Conservation (phyloP, 2,888 invertebrate species). For the Tubulanus polymorphus region DNA sequence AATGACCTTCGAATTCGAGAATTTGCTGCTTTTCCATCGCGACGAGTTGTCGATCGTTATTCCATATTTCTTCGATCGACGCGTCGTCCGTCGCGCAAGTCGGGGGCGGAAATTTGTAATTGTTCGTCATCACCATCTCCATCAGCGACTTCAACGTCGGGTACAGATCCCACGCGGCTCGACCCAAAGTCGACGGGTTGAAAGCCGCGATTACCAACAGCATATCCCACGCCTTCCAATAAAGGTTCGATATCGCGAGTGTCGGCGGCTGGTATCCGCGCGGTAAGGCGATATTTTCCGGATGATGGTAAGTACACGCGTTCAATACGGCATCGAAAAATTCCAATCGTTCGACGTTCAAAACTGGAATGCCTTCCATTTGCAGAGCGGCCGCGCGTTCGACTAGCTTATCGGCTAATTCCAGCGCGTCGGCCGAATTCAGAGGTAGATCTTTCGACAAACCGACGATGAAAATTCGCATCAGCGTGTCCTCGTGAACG, state of each 20-base stretch:
- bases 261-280: constrained; percentile 80
- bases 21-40: constrained; percentile 71
- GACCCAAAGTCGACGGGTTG: constrained; percentile 75
- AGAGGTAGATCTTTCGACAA: constrained; percentile 67
- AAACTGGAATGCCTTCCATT: constrained; percentile 59
- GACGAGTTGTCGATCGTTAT: constrained; percentile 42
- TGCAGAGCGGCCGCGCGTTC: constrained; percentile 78
- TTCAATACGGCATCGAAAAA: constrained; percentile 86
- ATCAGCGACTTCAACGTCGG: constrained; percentile 85
- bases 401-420: constrained; percentile 79
- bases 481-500: constrained; percentile 74
- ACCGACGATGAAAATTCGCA: constrained; percentile 79
- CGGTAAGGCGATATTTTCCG: constrained; percentile 86
- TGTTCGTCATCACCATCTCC: constrained; percentile 94
- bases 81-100: constrained; percentile 59
- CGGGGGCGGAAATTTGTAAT: constrained; percentile 69
- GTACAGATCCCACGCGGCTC: constrained; percentile 80
- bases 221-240: constrained; percentile 93
- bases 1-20: constrained; percentile 82
- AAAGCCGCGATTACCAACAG: constrained; percentile 85
- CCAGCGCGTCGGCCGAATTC: constrained; percentile 76
- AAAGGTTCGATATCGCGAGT: constrained; percentile 83
- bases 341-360: constrained; percentile 58
- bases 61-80: constrained; percentile 39
- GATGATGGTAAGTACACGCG: constrained; percentile 85